Evolutionary conservation across 2,797 vertebrate genomes (phyloP).

Genomic region (Alca torda): DNA sequence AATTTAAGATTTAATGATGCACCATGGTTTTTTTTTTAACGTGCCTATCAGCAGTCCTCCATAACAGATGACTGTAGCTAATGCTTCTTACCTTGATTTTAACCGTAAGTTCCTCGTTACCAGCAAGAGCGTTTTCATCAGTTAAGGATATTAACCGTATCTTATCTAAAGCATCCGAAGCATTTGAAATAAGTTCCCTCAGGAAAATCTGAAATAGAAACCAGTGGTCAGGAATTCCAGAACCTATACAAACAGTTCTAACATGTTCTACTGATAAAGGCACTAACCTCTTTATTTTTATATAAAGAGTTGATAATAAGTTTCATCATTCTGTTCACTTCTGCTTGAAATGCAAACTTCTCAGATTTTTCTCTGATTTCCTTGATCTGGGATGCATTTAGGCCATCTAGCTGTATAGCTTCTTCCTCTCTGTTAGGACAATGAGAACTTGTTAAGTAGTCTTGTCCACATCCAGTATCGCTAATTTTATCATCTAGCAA

Average conservation of each 20-base stretch:
- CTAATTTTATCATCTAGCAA: neutral
- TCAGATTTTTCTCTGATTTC: slow-evolving; percentile 96
- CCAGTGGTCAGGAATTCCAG: neutral
- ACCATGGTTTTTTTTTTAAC: neutral
- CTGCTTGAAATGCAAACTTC: slow-evolving; percentile 95
- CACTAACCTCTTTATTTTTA: slow-evolving; percentile 97
- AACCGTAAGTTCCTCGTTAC: slow-evolving; percentile 93
- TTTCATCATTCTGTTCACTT: slow-evolving; percentile 99
- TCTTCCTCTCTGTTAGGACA: slow-evolving; percentile 89
- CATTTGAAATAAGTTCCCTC: slow-evolving; percentile 97
- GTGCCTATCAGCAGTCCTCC: neutral
- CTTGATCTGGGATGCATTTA: slow-evolving; percentile 96
- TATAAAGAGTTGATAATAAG: slow-evolving; percentile 99
- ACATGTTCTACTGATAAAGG: neutral
- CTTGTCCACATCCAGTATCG: neutral
- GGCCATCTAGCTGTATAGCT: slow-evolving; percentile 94
- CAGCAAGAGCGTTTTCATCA: slow-evolving; percentile 86
- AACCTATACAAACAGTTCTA: neutral
- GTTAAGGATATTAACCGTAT: slow-evolving; percentile 94
- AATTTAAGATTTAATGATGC: neutral
- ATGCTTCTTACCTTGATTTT: slow-evolving; percentile 90
- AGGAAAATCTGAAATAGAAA: slow-evolving; percentile 89
- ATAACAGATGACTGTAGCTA: rapidly evolving
- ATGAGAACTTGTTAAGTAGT: neutral
- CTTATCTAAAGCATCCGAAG: slow-evolving; percentile 97